Evolutionary conservation across 2,888 invertebrate species (phyloP), one percentile per base, ranked within the genome.

Genomic region (Papilio demoleus): DNA sequence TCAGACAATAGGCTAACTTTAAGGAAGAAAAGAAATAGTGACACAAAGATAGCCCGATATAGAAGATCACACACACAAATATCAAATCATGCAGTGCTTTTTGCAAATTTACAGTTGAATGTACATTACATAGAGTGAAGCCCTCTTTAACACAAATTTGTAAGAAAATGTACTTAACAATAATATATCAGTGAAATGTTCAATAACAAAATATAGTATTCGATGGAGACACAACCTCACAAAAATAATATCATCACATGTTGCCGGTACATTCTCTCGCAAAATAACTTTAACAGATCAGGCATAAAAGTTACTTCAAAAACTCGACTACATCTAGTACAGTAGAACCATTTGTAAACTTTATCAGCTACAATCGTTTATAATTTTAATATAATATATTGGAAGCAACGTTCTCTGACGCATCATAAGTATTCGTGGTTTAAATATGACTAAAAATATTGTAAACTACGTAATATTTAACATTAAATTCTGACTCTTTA

Each of bases 401-500:
- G 92, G 91, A 92, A 92, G 91, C 92, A 88, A 90, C 86, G 84
- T 87, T 86, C 73, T 87, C 84, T 87, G 78, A 88, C 81, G 77
- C 86, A 86, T 90, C 88, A 88, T 90, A 89, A 88, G 85, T 90
- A 84, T 85, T 82, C 81, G 81, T 82, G 79, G 82, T 81, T 86
- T 85, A 86, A 80, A 87, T 84, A 77, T 34, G 45, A 81, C 85
- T 87, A 88, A 88, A 85, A 84, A 84, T 86, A 84, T 87, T 84
- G 84, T 90, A 88, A 47, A 66, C 36, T 50, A 65, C 88, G 88
- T 90, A 90, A 90, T 89, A 88, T 89, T 86, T 91, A 86, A 84
- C 84, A 85, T 85, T 87, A 81, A 77, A 76, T 77, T 70, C 73
- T 73, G 80, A 81, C 79, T 81, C 81, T 76, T 85, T 88, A 91